These are phyloP conservation scores for Aleiodes testaceus DNA, from an alignment of 2,888 invertebrate species.

Conservation along the genomic window DNA sequence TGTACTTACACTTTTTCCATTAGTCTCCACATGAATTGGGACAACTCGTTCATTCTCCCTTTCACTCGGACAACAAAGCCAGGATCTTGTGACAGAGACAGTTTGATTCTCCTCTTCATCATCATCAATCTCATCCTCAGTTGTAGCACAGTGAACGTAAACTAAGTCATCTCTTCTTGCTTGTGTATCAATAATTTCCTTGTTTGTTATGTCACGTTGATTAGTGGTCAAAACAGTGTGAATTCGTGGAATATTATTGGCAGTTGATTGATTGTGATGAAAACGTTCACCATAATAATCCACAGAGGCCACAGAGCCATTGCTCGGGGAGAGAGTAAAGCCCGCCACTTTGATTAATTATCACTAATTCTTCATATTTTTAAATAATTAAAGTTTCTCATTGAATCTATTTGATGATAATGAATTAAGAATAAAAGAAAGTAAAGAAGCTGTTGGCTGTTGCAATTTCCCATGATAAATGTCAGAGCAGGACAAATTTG, in stretches of 20 bases:
- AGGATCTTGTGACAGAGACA: constrained; percentile 66
- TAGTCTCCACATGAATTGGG: constrained; percentile 56
- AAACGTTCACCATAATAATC: constrained; percentile 58
- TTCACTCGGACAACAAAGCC: constrained; percentile 74
- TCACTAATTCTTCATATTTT: constrained; percentile 21
- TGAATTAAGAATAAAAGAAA: too few relatives aligned
- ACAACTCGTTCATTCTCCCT: constrained; percentile 57
- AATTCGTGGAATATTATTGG: constrained; percentile 34
- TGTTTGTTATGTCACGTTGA: constrained; percentile 42
- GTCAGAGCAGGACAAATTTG: constrained; percentile 8
- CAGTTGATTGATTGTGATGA: constrained; percentile 48
- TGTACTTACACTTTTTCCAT: constrained; percentile 50
- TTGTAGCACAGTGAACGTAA: constrained; percentile 60
- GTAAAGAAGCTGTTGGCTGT: too few relatives aligned
- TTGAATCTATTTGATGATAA: constrained; percentile 5
- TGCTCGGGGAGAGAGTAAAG: constrained; percentile 60
- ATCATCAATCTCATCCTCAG: constrained; percentile 51
- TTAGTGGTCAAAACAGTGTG: constrained; percentile 22
- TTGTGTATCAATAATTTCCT: constrained; percentile 56
- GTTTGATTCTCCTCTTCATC: constrained; percentile 55
- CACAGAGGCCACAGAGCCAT: constrained; percentile 62
- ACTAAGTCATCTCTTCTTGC: constrained; percentile 57
- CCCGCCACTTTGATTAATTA: constrained; percentile 59
- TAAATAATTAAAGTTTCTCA: background rate
- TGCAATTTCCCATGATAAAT: constrained; percentile 11